Conservation (phyloP, 2,113 vertebrate species). For the Cephalopterus ornatus region DNA sequence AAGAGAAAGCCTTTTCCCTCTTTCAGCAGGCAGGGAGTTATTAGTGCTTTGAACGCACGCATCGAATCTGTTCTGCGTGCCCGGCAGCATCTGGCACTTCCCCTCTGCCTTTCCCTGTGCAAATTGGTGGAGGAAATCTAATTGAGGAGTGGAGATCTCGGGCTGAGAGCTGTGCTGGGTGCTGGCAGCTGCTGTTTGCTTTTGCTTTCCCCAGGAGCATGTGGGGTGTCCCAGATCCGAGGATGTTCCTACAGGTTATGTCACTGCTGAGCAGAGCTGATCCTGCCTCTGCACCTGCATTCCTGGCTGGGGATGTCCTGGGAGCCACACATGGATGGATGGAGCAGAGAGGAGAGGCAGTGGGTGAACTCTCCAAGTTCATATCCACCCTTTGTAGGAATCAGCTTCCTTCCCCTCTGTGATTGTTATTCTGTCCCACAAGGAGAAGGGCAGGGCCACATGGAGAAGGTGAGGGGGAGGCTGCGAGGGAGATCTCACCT, state of each 20-base stretch:
- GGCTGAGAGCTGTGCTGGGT: background rate
- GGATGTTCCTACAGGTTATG: background rate
- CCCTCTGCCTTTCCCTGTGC: background rate
- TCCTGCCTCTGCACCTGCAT: background rate
- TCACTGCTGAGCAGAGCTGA: background rate
- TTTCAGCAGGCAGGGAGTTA: constrained; percentile 43
- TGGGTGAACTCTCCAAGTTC: background rate
- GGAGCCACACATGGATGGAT: accelerated
- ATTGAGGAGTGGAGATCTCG: background rate
- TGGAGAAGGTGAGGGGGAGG: background rate
- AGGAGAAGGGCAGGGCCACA: background rate
- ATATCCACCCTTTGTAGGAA: background rate
- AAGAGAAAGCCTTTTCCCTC: constrained; percentile 27
- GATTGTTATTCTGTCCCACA: background rate
- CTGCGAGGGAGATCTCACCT: background rate
- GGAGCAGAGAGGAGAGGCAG: accelerated
- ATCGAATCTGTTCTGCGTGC: background rate
- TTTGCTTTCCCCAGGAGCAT: background rate
- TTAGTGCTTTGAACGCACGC: background rate
- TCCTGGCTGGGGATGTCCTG: background rate
- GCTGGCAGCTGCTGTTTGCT: background rate
- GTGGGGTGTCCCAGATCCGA: background rate
- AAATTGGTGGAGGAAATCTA: background rate
- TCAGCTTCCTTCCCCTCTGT: background rate
- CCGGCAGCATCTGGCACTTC: constrained; percentile 39